Evolutionary conservation across 2,888 invertebrate genomes (phyloP).

Genomic region (Napeogenes sylphis): DNA sequence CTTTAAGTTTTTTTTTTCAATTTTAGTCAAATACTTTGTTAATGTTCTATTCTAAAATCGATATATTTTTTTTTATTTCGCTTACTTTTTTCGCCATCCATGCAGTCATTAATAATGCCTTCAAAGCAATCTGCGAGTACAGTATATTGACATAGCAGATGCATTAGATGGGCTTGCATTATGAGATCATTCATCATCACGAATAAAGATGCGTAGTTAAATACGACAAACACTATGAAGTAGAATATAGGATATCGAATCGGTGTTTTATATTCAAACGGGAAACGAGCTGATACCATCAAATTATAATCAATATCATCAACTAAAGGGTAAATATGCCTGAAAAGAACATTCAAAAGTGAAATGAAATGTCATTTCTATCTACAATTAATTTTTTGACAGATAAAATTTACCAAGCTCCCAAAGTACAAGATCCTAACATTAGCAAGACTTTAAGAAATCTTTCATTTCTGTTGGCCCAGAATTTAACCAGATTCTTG

Average conservation of each 20-base stretch:
- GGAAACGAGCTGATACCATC: conserved; percentile 47
- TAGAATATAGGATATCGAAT: conserved; percentile 45
- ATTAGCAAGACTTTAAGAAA: conserved; percentile 50
- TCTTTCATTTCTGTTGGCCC: conserved; percentile 47
- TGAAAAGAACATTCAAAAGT: conserved; percentile 34
- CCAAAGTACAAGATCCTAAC: conserved; percentile 51
- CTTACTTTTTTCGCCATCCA: conserved; percentile 41
- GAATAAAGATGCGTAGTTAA: conserved; percentile 50
- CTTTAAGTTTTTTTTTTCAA: not conserved
- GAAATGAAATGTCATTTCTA: not conserved
- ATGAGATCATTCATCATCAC: conserved; percentile 58
- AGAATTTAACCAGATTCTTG: conserved; percentile 43
- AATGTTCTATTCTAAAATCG: not conserved
- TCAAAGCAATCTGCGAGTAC: conserved; percentile 56
- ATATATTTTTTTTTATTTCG: not conserved
- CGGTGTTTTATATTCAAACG: conserved; percentile 46
- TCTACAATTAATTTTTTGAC: not conserved
- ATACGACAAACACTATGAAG: conserved; percentile 41
- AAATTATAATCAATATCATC: conserved; percentile 61
- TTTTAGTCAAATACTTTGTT: not conserved
- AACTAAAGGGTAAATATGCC: conserved; percentile 54
- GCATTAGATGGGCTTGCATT: conserved; percentile 56
- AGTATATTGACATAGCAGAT: conserved; percentile 55
- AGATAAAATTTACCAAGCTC: conserved; percentile 46
- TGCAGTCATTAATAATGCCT: conserved; percentile 49